A percentile compares a stretch with the other conserved stretches of the same genome.
phyloP scores from a whole-genome alignment of 1,140 invertebrate genomes.

The Zelostemma sp. region DNA sequence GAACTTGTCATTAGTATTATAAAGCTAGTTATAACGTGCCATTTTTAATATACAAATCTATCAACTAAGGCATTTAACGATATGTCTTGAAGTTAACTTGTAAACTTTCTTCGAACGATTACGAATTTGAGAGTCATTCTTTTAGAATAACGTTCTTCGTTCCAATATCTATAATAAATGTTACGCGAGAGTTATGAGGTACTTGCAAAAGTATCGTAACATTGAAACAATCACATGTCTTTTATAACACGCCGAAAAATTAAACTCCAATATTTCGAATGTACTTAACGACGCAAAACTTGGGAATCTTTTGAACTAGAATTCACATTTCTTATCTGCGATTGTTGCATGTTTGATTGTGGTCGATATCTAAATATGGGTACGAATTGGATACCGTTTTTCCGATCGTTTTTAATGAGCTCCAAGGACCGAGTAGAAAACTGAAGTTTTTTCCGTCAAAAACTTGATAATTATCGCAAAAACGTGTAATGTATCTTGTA shows the following conservation, averaged over 20 bases:
- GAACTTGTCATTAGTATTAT: slow-evolving; percentile 11
- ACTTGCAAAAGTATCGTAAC: slow-evolving; percentile 46
- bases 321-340: slow-evolving; percentile 13
- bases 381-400: slow-evolving; percentile 29
- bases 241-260: too few species aligned
- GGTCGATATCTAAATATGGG: slow-evolving; percentile 38
- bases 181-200: neutral
- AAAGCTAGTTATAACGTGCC: slow-evolving; percentile 4
- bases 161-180: neutral
- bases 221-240: slow-evolving; percentile 60
- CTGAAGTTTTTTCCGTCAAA: slow-evolving; percentile 20
- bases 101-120: too few species aligned
- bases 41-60: slow-evolving; percentile 1
- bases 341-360: slow-evolving; percentile 40
- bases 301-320: slow-evolving; percentile 25
- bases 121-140: neutral
- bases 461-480: slow-evolving; percentile 36
- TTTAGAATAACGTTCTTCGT: neutral
- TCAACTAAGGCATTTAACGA: too few species aligned
- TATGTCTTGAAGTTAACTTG: too few species aligned
- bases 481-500: slow-evolving; percentile 64
- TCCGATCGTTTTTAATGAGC: slow-evolving; percentile 39
- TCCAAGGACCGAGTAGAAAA: slow-evolving; percentile 20
- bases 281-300: too few species aligned
- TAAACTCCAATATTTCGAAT: too few species aligned